Evolutionary conservation across 2,113 vertebrate species (phyloP), one percentile per base, ranked within the genome.

Genomic region (Cyanoramphus novaezelandiae): DNA sequence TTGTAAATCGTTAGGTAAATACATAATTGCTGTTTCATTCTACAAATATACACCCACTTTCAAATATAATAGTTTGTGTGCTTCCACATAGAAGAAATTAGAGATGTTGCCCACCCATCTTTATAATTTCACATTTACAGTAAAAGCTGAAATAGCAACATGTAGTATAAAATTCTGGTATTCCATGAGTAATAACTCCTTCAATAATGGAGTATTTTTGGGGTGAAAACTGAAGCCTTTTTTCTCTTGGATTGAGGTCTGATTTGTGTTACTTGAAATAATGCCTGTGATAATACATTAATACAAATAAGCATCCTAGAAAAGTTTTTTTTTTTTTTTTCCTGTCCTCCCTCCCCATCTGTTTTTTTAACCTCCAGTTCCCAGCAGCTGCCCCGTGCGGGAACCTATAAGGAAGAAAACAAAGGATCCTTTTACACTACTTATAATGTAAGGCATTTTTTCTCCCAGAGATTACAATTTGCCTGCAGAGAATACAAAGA

Each of bases 281-380:
- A n/a, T n/a, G 13, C 7, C 16, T 81, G 53, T 23, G 23, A 46
- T 33, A 70, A 29, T 41, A 85, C 4, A 7, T 74, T 65, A 76
- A 23, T 33, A 81, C 1, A 3, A 69, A 17, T 44, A 80, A 72
- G 19, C 16, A 74, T 16, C 7, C 44, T 17, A 29, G 52, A 63
- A 82, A 8, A 9, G 5, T 13, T 46, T 10, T 14, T 59, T 6
- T n/a, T n/a, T n/a, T 41, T 41, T 52, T 53, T 19, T 17, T 3
- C 9, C 3, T 7, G 3, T 19, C 60, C 9, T 5, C 10, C 7
- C 1, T 13, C 25, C 5, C 0, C 15, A 5, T 3, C 8, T 55
- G 19, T 27, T 43, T 68, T 43, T 29, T 37, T 7, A 37, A 33
- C 13, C 5, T 67, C 16, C 11, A 31, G 1, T 43, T 91, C 18